These are phyloP conservation scores for Gibbula magus DNA, from an alignment of 2,888 invertebrate species.

Conservation along the genomic window DNA sequence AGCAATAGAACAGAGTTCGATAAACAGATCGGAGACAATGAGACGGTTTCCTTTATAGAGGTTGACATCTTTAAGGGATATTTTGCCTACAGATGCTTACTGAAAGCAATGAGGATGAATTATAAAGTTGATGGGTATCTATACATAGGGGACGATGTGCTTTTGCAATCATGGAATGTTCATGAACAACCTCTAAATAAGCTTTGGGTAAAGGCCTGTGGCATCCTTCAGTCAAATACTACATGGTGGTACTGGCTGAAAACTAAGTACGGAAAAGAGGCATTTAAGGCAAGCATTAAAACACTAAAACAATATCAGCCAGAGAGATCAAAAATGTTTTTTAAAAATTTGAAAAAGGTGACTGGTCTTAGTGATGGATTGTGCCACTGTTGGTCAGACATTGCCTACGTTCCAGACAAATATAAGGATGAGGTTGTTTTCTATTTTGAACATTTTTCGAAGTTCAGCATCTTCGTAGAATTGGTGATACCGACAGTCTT, in stretches of 20 bases:
- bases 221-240: not conserved
- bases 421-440: not conserved
- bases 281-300: not conserved
- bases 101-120: too few relatives aligned
- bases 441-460: not conserved
- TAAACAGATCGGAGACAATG: not conserved
- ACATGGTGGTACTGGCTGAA: not conserved
- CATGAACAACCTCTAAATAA: not conserved
- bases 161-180: slow-evolving; percentile 23
- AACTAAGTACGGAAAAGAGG: not conserved
- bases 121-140: slow-evolving; percentile 43
- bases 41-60: slow-evolving; percentile 21
- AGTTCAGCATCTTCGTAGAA: slow-evolving; percentile 8
- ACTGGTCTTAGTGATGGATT: not conserved
- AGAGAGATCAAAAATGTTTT: not conserved
- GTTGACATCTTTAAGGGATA: not conserved
- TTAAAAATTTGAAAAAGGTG: not conserved
- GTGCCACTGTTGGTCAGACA: not conserved
- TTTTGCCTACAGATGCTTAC: slow-evolving; percentile 32
- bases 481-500: not conserved
- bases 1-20: not conserved
- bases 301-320: not conserved
- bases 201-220: not conserved
- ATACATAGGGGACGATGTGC: slow-evolving; percentile 37
- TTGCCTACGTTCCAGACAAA: slow-evolving; percentile 16